Percentiles rank a stretch among this genome's conserved stretches.
phyloP scores from a whole-genome alignment of 2,888 invertebrate genomes.

The Salticus scenicus region DNA sequence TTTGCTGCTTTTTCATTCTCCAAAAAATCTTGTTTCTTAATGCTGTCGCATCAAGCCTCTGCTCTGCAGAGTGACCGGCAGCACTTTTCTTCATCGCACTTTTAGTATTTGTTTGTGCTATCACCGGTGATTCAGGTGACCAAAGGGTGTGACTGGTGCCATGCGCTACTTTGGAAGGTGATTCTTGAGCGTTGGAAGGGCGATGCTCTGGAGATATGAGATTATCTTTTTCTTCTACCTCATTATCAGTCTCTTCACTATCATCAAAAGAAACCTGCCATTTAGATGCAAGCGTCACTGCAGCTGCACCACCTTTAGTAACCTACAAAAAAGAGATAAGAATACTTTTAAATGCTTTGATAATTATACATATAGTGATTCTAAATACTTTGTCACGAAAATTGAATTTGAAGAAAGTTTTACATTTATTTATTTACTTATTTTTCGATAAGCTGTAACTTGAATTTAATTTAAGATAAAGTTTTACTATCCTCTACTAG shows the following conservation, averaged over 20 bases:
- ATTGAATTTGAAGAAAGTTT: too few species aligned
- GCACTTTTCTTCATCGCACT: not conserved
- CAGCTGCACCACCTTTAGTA: conserved; percentile 87
- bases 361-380: too few species aligned
- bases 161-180: conserved; percentile 33
- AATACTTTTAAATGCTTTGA: too few species aligned
- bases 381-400: too few species aligned
- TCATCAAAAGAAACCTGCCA: conserved; percentile 98
- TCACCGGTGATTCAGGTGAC: not conserved
- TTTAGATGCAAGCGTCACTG: conserved; percentile 89
- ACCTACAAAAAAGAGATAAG: too few species aligned
- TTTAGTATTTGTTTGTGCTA: not conserved
- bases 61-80: conserved; percentile 10
- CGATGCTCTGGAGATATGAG: conserved; percentile 80
- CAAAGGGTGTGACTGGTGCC: conserved; percentile 15
- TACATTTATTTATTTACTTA: too few species aligned
- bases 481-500: too few species aligned
- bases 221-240: conserved; percentile 89
- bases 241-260: conserved; percentile 94
- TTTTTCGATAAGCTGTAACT: too few species aligned
- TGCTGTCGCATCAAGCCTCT: conserved; percentile 18
- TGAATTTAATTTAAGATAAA: too few species aligned
- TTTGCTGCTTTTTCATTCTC: conserved; percentile 48
- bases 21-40: conserved; percentile 42
- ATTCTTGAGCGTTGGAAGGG: conserved; percentile 51